phyloP scores from a whole-genome alignment of 2,888 invertebrate genomes.

The Dione vanillae region DNA sequence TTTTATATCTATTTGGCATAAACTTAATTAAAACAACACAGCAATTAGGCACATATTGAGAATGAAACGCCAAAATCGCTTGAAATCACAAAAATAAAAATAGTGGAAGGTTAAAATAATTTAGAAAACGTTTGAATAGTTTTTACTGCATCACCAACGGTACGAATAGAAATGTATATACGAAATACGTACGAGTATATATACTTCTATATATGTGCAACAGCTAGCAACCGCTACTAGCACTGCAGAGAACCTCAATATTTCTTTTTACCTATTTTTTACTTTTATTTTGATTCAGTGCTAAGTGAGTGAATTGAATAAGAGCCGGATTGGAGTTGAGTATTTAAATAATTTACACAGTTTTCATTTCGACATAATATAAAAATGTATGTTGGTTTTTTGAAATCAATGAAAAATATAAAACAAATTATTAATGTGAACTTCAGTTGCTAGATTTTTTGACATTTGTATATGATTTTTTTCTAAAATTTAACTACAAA shows the following conservation, averaged over 20 bases:
- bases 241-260: conserved; percentile 14
- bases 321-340: neutral
- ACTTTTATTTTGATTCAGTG: conserved; percentile 2
- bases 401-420: too few relatives aligned
- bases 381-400: too few relatives aligned
- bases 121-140: neutral
- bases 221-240: neutral
- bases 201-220: neutral
- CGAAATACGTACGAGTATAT: neutral
- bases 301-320: neutral
- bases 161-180: neutral
- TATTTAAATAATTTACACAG: neutral
- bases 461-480: too few relatives aligned
- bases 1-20: neutral
- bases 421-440: too few relatives aligned
- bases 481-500: too few relatives aligned
- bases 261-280: neutral
- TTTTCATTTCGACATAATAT: neutral
- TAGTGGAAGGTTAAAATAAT: neutral
- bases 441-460: too few relatives aligned
- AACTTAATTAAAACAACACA: neutral
- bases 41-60: neutral
- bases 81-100: neutral
- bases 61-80: neutral
- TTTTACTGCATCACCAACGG: neutral